phyloP scores from a whole-genome alignment of 2,888 invertebrate genomes.

The Andrena fulva region DNA sequence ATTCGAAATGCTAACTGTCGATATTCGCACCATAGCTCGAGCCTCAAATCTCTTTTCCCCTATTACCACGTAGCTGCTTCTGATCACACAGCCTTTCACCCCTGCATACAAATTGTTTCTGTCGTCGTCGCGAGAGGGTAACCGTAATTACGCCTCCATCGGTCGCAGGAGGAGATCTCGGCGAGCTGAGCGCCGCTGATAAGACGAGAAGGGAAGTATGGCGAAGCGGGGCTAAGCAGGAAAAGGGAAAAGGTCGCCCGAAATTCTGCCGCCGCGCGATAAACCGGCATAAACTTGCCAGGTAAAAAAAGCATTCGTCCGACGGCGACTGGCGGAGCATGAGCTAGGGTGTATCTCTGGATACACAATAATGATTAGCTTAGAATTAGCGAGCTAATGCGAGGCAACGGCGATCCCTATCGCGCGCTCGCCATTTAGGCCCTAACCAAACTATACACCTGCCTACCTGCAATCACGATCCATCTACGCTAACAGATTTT shows the following conservation, averaged over 20 bases:
- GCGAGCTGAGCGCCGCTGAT: background rate
- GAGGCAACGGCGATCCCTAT: constrained; percentile 73
- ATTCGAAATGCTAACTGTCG: too few relatives aligned
- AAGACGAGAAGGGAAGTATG: background rate
- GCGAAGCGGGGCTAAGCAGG: background rate
- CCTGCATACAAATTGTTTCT: background rate
- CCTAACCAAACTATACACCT: constrained; percentile 75
- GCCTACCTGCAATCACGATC: constrained; percentile 71
- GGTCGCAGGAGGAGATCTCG: background rate
- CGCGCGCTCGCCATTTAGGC: constrained; percentile 73
- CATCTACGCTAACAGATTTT: constrained; percentile 69
- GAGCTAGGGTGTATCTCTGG: constrained; percentile 48
- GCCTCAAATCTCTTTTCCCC: background rate
- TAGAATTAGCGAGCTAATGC: constrained; percentile 78
- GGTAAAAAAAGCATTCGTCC: constrained; percentile 27
- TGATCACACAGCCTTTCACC: background rate
- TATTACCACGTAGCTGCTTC: background rate
- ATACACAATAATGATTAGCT: constrained; percentile 70
- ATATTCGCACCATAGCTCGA: background rate
- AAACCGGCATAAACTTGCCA: constrained; percentile 10
- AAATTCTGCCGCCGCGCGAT: background rate
- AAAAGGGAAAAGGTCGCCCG: background rate
- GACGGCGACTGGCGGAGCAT: constrained; percentile 13
- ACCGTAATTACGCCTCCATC: constrained; percentile 1
- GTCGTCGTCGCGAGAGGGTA: background rate